A percentile compares a stretch with the other conserved stretches of the same genome.
Evolutionary conservation across 1,140 invertebrate genomes (phyloP).

Genomic region (Trypoxylus dichotomus): DNA sequence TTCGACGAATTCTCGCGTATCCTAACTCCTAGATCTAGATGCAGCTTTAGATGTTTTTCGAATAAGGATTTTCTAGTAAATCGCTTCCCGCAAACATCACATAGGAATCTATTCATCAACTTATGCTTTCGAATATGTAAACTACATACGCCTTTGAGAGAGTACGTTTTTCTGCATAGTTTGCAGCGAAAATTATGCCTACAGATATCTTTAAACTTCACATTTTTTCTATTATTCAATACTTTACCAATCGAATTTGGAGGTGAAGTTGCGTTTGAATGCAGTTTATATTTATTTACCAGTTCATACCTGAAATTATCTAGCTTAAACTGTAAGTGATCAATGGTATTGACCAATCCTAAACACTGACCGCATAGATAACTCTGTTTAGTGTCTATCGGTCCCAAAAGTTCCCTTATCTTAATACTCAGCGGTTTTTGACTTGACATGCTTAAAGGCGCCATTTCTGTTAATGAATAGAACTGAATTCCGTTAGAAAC

Average conservation of each 20-base stretch:
- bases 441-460: slow-evolving; percentile 48
- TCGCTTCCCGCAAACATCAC: slow-evolving; percentile 37
- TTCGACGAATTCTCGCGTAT: neutral
- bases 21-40: neutral
- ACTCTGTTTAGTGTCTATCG: slow-evolving; percentile 38
- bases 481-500: slow-evolving; percentile 45
- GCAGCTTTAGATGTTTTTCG: slow-evolving; percentile 26
- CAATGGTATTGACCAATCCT: slow-evolving; percentile 47
- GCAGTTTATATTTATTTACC: slow-evolving; percentile 36
- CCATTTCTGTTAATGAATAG: slow-evolving; percentile 45
- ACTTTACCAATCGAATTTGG: neutral
- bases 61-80: slow-evolving; percentile 15
- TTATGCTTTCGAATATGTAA: slow-evolving; percentile 36
- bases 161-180: slow-evolving; percentile 36
- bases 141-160: slow-evolving; percentile 32
- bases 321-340: slow-evolving; percentile 48
- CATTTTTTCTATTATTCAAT: neutral
- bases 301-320: slow-evolving; percentile 42
- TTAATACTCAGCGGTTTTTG: slow-evolving; percentile 46
- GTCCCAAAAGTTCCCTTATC: slow-evolving; percentile 42
- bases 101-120: slow-evolving; percentile 34
- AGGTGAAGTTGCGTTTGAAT: neutral
- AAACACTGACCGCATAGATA: slow-evolving; percentile 49
- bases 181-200: slow-evolving; percentile 34
- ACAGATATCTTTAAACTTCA: neutral